Conservation (phyloP, 1,140 invertebrate genomes). For the Drosophila mojavensis region DNA sequence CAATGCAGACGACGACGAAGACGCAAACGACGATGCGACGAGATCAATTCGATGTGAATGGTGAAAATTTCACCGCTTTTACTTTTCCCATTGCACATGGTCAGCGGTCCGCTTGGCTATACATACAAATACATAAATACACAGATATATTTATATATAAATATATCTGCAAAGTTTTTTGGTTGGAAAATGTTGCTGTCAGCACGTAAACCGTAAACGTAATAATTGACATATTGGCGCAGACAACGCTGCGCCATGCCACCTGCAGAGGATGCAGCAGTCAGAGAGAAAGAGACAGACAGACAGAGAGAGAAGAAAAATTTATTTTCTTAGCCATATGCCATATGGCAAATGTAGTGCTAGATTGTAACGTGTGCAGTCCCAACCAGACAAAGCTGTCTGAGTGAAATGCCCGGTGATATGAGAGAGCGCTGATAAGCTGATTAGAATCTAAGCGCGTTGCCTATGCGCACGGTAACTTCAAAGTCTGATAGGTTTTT, state of each 20-base stretch:
- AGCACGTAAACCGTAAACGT: constrained; percentile 50
- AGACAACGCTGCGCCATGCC: constrained; percentile 21
- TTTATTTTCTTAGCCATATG: neutral
- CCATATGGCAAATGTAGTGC: neutral
- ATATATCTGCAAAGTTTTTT: constrained; percentile 14
- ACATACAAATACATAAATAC: constrained; percentile 14
- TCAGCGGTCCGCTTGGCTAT: constrained; percentile 35
- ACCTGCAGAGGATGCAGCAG: constrained; percentile 4
- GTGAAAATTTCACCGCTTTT: constrained; percentile 81
- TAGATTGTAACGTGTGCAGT: constrained; percentile 11
- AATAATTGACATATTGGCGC: constrained; percentile 68
- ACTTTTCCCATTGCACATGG: constrained; percentile 60
- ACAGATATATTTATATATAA: constrained; percentile 15
- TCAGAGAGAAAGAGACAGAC: neutral
- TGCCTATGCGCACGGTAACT: constrained; percentile 3
- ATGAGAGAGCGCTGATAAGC: constrained; percentile 3
- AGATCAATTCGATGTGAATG: constrained; percentile 77
- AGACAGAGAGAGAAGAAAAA: neutral
- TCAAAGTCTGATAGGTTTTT: neutral
- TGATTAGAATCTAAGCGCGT: neutral
- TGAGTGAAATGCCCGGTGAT: neutral
- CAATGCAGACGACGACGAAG: constrained; percentile 46
- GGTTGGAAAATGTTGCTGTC: constrained; percentile 44
- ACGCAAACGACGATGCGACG: constrained; percentile 48
- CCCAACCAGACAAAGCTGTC: constrained; percentile 11